phyloP scores from a whole-genome alignment of 2,797 vertebrate genomes.

The Pseudomugil tenellus region DNA sequence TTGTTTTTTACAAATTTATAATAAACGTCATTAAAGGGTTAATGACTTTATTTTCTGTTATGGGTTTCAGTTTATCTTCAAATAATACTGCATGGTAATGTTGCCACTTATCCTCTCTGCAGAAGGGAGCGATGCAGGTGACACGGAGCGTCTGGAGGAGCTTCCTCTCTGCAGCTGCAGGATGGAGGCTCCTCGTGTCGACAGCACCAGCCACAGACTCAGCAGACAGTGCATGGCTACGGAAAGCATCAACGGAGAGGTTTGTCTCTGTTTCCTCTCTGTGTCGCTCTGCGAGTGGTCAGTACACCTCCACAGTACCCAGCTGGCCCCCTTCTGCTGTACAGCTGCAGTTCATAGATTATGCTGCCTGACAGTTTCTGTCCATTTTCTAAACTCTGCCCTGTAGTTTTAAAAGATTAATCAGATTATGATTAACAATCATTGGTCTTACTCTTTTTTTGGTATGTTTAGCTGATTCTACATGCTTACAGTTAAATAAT shows the following conservation, averaged over 20 bases:
- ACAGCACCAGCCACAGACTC: slow-evolving; percentile 82
- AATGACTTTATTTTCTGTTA: no score
- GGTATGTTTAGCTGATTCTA: no score
- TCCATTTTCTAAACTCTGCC: not conserved
- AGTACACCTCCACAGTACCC: not conserved
- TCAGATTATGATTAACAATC: no score
- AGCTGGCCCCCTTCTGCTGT: no score
- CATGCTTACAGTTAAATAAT: no score
- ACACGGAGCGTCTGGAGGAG: slow-evolving; percentile 90
- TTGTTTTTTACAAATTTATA: no score
- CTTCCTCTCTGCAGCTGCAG: slow-evolving; percentile 93
- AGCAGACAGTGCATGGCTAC: slow-evolving; percentile 91
- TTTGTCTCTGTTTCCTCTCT: slow-evolving; percentile 51
- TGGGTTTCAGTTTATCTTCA: no score
- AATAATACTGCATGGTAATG: no score
- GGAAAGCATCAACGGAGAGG: slow-evolving; percentile 91
- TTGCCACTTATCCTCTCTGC: not conserved
- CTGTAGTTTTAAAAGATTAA: not conserved
- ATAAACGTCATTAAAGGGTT: no score
- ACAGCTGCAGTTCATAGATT: not conserved
- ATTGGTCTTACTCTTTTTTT: no score
- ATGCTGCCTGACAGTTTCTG: not conserved
- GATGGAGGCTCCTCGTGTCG: slow-evolving; percentile 93
- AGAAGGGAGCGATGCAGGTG: slow-evolving; percentile 89
- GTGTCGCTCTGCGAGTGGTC: not conserved